Evolutionary conservation across 2,797 vertebrate species (phyloP), one percentile per base, ranked within the genome.

Genomic region (Enoplosus armatus): DNA sequence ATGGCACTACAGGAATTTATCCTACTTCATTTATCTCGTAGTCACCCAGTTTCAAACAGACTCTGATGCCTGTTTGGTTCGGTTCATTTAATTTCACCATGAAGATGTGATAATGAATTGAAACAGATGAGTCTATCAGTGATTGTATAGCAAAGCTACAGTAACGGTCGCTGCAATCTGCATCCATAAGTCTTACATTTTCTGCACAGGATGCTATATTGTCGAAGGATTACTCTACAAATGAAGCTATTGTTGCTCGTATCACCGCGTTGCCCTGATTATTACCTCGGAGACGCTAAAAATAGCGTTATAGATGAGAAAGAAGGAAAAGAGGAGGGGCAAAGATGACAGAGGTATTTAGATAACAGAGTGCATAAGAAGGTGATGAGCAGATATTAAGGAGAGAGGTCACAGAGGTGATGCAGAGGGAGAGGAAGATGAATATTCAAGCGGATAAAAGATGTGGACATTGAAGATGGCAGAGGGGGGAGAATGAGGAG

Each of bases 401-500:
- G 18, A 4, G 1, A 31, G 59, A 75, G 47, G 53, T 0, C 56
- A 31, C n/a, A 33, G 54, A 72, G 64, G 51, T 26, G 70, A 76
- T 20, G 15, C 63, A 53, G 43, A 18, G 20, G 55, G 53, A 53
- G 64, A 53, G 61, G 45, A 37, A 62, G 56, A 71, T 70, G 62
- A 82, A 65, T 63, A 70, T 67, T 39, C 24, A 48, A 11, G 53
- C 31, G 71, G 75, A 47, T n/a, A n/a, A 63, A 61, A 15, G 12
- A 70, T 45, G 70, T 43, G 77, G 77, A 80, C 76, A 63, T 54
- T 33, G 59, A 55, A 20, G 53, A 75, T 68, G 0, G 9, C 35
- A 29, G 31, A 33, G 37, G 24, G 50, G 48, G 22, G 1, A 15
- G 26, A 12, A 41, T 29, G 5, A 65, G 50, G 26, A 24, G 47